Conservation (phyloP, 2,797 vertebrate genomes). For the Mormyrops attenuatus region DNA sequence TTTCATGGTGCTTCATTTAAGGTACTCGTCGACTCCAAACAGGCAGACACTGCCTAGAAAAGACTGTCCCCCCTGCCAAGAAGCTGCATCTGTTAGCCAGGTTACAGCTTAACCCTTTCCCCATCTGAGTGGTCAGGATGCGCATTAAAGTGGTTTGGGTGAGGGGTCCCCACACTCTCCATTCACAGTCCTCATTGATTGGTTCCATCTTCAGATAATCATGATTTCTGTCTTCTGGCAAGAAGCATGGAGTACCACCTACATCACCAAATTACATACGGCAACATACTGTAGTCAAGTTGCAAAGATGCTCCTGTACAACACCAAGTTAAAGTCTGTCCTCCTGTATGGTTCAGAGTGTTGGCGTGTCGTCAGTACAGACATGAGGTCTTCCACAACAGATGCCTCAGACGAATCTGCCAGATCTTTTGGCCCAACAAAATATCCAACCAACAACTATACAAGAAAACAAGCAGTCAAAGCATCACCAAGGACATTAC, state of each 20-base stretch:
- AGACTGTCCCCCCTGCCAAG: not conserved
- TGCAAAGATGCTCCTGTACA: too few species aligned
- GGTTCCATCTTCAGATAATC: not conserved
- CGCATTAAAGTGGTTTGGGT: not conserved
- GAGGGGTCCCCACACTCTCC: not conserved
- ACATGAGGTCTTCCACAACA: too few species aligned
- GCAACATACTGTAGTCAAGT: not conserved
- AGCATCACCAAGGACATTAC: too few species aligned
- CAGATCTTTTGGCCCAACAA: too few species aligned
- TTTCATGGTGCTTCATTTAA: not conserved
- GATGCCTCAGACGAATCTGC: too few species aligned
- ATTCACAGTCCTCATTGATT: not conserved
- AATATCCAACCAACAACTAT: too few species aligned
- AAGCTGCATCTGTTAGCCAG: not conserved
- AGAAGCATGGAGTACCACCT: not conserved
- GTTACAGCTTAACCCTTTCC: not conserved
- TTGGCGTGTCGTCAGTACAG: too few species aligned
- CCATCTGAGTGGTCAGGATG: not conserved
- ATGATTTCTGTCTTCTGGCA: not conserved
- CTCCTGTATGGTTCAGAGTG: too few species aligned
- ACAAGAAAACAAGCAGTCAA: too few species aligned
- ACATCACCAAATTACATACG: not conserved
- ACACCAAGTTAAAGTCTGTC: too few species aligned
- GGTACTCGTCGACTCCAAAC: not conserved
- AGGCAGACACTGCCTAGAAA: not conserved